Percentiles rank a stretch among this genome's conserved stretches.
These are phyloP conservation scores for Dolichoris vasculosae DNA, from an alignment of 1,140 invertebrate species.

Conservation along the genomic window DNA sequence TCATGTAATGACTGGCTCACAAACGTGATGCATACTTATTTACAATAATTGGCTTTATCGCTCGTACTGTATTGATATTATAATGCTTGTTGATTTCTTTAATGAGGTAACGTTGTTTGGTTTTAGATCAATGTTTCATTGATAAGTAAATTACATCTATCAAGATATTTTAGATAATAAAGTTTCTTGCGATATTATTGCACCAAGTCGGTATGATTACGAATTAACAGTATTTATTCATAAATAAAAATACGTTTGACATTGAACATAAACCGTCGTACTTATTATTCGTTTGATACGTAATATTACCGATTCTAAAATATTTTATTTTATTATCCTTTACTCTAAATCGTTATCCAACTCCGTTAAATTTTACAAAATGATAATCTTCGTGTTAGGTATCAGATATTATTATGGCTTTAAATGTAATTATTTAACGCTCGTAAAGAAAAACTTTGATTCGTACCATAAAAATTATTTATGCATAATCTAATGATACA, in stretches of 20 bases:
- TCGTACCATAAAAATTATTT: too few species aligned
- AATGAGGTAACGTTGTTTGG: not conserved
- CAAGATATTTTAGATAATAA: not conserved
- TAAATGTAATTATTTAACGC: too few species aligned
- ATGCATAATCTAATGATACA: too few species aligned
- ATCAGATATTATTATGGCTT: too few species aligned
- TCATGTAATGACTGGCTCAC: not conserved
- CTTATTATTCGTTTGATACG: not conserved
- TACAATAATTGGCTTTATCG: constrained; percentile 4
- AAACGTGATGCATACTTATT: not conserved
- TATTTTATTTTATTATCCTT: not conserved
- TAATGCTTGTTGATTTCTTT: not conserved
- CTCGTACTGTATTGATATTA: not conserved
- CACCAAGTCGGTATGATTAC: not conserved
- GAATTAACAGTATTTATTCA: not conserved
- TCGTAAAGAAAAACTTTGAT: too few species aligned
- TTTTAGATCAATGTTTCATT: constrained; percentile 4
- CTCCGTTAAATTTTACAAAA: not conserved
- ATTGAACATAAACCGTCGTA: not conserved
- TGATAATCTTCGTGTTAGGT: not conserved
- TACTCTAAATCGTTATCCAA: not conserved
- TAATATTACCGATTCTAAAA: not conserved
- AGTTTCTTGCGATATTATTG: not conserved
- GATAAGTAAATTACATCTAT: not conserved
- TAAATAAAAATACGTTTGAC: not conserved